phyloP scores from a whole-genome alignment of 2,797 vertebrate species.

The Hemitrygon akajei region DNA sequence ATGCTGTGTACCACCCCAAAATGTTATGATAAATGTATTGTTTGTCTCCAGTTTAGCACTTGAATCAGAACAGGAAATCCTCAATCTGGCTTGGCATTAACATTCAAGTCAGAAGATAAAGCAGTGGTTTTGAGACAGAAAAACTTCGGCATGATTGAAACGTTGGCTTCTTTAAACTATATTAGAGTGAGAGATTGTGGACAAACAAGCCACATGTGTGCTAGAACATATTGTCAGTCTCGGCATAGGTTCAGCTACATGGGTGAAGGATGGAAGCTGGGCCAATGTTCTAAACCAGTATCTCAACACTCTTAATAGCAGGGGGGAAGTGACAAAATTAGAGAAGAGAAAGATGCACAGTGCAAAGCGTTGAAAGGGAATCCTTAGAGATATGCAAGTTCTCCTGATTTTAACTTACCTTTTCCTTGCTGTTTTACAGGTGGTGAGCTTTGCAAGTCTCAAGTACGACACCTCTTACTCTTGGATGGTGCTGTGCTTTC shows the following conservation, averaged over 20 bases:
- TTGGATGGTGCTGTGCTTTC: slow-evolving; percentile 84
- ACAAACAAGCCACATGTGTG: not conserved
- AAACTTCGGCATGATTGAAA: not conserved
- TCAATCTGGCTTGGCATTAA: too few species aligned
- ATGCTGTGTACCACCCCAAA: too few species aligned
- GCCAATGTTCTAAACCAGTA: not conserved
- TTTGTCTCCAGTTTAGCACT: not conserved
- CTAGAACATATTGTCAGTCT: not conserved
- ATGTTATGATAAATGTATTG: not conserved
- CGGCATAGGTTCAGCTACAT: not conserved
- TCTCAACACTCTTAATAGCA: not conserved
- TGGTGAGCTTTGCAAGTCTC: slow-evolving; percentile 85
- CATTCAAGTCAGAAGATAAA: too few species aligned
- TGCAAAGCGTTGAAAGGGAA: not conserved
- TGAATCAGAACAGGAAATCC: not conserved
- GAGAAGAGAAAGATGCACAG: not conserved
- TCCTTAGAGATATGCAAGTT: not conserved
- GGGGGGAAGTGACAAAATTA: not conserved
- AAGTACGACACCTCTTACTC: slow-evolving; percentile 71
- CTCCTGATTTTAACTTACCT: slow-evolving; percentile 33
- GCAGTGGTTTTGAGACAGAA: not conserved
- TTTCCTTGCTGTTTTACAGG: slow-evolving; percentile 53
- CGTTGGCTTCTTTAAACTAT: not conserved
- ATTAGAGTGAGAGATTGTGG: not conserved
- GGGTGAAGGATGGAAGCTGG: not conserved